phyloP scores from a whole-genome alignment of 2,113 vertebrate species.

The Trematocara variabile region DNA sequence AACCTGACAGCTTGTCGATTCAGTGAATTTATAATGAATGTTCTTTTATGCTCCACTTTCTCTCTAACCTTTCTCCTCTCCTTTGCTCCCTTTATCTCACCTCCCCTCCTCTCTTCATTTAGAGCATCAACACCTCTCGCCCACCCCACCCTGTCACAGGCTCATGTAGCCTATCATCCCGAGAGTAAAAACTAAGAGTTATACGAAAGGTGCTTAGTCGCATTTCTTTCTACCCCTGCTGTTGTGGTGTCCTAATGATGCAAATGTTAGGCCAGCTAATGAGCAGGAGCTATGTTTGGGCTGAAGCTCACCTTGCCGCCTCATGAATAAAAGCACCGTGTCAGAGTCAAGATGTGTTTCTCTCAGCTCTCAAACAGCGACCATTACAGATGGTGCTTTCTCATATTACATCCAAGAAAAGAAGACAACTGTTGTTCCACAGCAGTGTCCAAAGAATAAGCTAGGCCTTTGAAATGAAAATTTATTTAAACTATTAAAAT shows the following conservation, averaged over 20 bases:
- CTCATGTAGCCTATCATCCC: constrained; percentile 57
- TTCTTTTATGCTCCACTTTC: constrained; percentile 61
- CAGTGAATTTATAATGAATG: constrained; percentile 67
- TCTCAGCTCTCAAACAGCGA: constrained; percentile 44
- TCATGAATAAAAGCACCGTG: constrained; percentile 65
- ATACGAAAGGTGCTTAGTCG: constrained; percentile 52
- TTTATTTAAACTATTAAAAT: constrained; percentile 36
- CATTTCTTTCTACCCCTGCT: constrained; percentile 52
- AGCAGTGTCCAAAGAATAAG: neutral
- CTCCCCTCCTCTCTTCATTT: neutral
- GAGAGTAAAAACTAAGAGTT: constrained; percentile 45
- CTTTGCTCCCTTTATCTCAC: constrained; percentile 20
- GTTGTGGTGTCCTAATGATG: constrained; percentile 58
- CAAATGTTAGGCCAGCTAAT: constrained; percentile 68
- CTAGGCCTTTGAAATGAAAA: constrained; percentile 26
- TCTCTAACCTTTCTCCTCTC: constrained; percentile 56
- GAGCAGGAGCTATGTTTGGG: constrained; percentile 52
- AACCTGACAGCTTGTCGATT: constrained; percentile 70
- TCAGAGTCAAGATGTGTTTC: constrained; percentile 53
- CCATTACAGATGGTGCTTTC: constrained; percentile 69
- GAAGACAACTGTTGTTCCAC: constrained; percentile 9
- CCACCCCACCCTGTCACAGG: constrained; percentile 41
- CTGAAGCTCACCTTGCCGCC: constrained; percentile 45
- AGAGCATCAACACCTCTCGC: neutral
- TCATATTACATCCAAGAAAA: constrained; percentile 13